Base-by-base conservation (phyloP, 2,888 invertebrate genomes). In the Scaptomyza cyrtandrae region DNA sequence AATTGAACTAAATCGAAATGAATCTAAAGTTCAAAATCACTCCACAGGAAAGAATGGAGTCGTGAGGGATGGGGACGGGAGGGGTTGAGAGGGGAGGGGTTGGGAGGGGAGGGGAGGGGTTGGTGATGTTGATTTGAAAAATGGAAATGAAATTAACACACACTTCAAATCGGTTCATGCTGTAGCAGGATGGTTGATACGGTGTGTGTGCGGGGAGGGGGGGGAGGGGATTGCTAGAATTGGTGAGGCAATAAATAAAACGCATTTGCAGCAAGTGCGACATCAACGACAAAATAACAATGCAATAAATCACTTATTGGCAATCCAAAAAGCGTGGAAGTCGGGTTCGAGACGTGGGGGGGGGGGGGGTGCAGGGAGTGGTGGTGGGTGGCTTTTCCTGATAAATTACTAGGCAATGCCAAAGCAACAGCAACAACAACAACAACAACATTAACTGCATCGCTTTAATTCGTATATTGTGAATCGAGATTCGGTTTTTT, bases 261-360 rank as follows among this genome's bases (percentile, higher is more conserved):
- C 75, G 78, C 75, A 66, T 58, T 75, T 70, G 71, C 72, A 71
- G 73, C 80, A 83, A 85, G 83, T 80, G 83, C 86, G 86, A 82
- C 86, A 85, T 78, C 75, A 85, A 83, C 86, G 83, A 83, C 86
- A 83, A 83, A 83, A 83, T 83, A 83, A 83, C 83, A 83, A 83
- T 86, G 80, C 80, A 72, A 83, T 83, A 83, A 83, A 83, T 83
- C 83, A 83, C 86, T 80, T 83, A 83, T 86, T 74, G 82, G 46
- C 37, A 39, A 44, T 6, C 24, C 37, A 14, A 27, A 37, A 14
- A 37, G 13, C 7, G 7, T 13, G 16, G 41, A 13, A 24, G 24
- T 19, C 24, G 24, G 1, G 24, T 24, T 19, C 24, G 24, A 0
- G 24, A 2, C 24, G 24, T 5, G 24, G 24, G 24, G 24, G 4